phyloP scores from a whole-genome alignment of 2,113 vertebrate species.

The Rhea pennata region DNA sequence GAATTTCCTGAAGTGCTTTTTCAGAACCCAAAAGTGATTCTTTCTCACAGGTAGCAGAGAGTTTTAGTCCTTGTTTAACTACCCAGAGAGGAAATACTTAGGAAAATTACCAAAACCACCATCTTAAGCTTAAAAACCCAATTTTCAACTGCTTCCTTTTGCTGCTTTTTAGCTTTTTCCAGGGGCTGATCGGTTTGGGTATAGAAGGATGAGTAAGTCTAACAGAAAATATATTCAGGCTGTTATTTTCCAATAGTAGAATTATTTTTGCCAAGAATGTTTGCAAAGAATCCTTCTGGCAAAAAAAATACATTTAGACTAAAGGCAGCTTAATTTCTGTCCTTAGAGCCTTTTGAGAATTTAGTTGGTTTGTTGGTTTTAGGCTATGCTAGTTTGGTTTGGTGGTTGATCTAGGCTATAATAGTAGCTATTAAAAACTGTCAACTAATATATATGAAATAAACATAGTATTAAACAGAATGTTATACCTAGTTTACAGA shows the following conservation, averaged over 20 bases:
- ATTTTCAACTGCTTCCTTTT: neutral
- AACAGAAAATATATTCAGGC: neutral
- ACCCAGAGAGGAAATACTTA: conserved; percentile 1
- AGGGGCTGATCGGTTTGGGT: neutral
- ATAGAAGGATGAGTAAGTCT: neutral
- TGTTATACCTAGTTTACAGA: neutral
- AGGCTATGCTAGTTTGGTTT: neutral
- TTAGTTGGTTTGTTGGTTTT: neutral
- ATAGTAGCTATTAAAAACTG: neutral
- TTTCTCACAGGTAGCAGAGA: neutral
- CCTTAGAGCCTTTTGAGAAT: neutral
- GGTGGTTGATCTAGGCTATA: neutral
- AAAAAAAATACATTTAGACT: neutral
- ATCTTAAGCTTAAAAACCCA: neutral
- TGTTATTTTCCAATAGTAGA: neutral
- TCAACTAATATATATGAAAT: neutral
- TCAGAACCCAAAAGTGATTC: neutral
- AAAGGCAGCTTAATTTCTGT: neutral
- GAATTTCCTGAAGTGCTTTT: neutral
- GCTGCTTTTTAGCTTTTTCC: neutral
- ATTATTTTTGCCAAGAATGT: neutral
- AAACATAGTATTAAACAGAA: neutral
- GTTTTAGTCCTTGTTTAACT: neutral
- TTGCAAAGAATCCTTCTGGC: neutral
- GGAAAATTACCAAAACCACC: neutral